Evolutionary conservation across 1,140 invertebrate genomes (phyloP).

Genomic region (Himalopsyche phryganea): DNA sequence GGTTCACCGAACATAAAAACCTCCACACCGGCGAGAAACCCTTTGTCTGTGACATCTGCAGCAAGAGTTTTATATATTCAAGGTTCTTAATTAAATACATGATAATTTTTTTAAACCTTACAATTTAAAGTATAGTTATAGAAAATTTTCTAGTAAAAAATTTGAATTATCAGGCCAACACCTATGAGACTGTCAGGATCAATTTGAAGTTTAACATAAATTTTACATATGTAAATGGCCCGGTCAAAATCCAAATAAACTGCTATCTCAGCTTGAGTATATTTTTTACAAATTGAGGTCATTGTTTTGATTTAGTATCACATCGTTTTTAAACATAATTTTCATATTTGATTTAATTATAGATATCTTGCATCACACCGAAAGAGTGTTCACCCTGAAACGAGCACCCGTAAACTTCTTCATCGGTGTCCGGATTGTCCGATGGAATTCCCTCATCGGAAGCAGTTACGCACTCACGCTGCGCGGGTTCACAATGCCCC

Average conservation of each 20-base stretch:
- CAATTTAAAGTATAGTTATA: no score
- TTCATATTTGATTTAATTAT: no score
- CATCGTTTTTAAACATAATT: no score
- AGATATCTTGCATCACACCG: conserved; percentile 46
- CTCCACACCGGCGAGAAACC: conserved; percentile 48
- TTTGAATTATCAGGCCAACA: no score
- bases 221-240: no score
- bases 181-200: no score
- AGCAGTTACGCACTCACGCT: conserved; percentile 57
- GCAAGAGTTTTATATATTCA: conserved; percentile 46
- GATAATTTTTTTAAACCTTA: neutral
- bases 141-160: no score
- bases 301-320: no score
- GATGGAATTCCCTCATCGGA: conserved; percentile 49
- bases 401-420: conserved; percentile 37
- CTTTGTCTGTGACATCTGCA: conserved; percentile 47
- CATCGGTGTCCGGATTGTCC: conserved; percentile 48
- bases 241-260: no score
- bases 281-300: no score
- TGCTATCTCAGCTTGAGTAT: no score
- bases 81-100: conserved; percentile 31
- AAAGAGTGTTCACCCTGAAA: conserved; percentile 44
- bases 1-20: conserved; percentile 50
- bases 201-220: no score
- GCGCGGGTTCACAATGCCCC: conserved; percentile 53